Conservation (phyloP, 2,888 invertebrate genomes). For the Campoplex capitator region DNA sequence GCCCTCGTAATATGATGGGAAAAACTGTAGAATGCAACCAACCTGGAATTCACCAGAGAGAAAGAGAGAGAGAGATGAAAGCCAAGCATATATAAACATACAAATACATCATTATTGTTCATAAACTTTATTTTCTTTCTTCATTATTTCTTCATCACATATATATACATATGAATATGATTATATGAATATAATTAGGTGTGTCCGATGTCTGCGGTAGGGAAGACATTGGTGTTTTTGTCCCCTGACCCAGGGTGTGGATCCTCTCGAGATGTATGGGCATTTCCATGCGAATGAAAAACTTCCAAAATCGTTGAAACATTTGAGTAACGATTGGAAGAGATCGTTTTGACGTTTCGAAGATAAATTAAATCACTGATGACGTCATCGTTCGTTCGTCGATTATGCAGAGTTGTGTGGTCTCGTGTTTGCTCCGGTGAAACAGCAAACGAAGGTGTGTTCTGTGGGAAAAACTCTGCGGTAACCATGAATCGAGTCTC, state of each 20-base stretch:
- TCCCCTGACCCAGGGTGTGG: conserved; percentile 27
- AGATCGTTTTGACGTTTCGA: neutral
- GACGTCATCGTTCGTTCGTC: neutral
- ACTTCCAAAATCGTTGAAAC: neutral
- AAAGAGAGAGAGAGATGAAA: neutral
- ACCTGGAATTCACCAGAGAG: conserved; percentile 72
- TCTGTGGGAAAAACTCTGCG: conserved; percentile 71
- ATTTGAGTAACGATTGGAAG: neutral
- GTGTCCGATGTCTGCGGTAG: conserved; percentile 42
- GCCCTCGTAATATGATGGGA: conserved; percentile 74
- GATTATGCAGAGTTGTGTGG: neutral
- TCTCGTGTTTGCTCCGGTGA: neutral
- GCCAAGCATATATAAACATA: neutral
- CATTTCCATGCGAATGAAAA: neutral
- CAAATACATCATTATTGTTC: conserved; percentile 21
- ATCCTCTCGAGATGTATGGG: neutral
- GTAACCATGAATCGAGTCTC: conserved; percentile 66
- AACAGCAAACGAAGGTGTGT: conserved; percentile 9
- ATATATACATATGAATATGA: conserved; percentile 54
- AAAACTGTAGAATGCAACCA: conserved; percentile 75
- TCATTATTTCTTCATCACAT: conserved; percentile 29
- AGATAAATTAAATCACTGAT: neutral
- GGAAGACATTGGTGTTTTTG: conserved; percentile 64
- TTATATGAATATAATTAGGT: conserved; percentile 66
- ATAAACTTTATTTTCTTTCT: conserved; percentile 9